Evolutionary conservation across 1,140 invertebrate genomes (phyloP).

Genomic region (Kradibia gibbosae): DNA sequence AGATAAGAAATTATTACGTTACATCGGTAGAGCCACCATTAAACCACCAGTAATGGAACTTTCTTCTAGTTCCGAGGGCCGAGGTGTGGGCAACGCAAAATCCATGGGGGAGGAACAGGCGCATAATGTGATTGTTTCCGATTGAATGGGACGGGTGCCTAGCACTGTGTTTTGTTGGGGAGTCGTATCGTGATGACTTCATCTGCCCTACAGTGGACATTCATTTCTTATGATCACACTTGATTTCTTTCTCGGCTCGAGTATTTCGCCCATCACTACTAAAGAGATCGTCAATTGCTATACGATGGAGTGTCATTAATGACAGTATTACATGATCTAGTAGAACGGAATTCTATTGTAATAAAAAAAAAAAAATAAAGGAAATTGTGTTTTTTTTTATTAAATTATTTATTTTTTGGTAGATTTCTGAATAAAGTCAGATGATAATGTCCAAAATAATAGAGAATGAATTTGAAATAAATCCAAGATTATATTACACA

Average conservation of each 20-base stretch:
- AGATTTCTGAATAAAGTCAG: too few species aligned
- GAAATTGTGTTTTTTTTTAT: too few species aligned
- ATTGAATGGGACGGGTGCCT: slow-evolving; percentile 58
- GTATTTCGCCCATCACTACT: slow-evolving; percentile 53
- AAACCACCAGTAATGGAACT: neutral
- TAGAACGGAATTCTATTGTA: too few species aligned
- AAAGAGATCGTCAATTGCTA: slow-evolving; percentile 33
- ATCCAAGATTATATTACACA: too few species aligned
- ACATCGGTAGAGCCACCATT: slow-evolving; percentile 56
- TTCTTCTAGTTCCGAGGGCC: neutral
- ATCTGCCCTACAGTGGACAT: slow-evolving; percentile 52
- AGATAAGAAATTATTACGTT: slow-evolving; percentile 70
- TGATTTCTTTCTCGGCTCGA: neutral
- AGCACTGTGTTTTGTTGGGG: slow-evolving; percentile 59
- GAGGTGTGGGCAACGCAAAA: slow-evolving; percentile 34
- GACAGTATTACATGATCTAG: neutral
- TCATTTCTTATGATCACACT: neutral
- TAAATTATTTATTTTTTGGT: too few species aligned
- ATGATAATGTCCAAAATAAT: too few species aligned
- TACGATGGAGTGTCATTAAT: slow-evolving; percentile 40
- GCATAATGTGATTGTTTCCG: slow-evolving; percentile 73
- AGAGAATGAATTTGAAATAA: too few species aligned
- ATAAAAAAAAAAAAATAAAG: too few species aligned
- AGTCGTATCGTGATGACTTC: slow-evolving; percentile 65
- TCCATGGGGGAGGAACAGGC: slow-evolving; percentile 13